phyloP scores from a whole-genome alignment of 1,140 invertebrate species.

The Meteorus sp. region DNA sequence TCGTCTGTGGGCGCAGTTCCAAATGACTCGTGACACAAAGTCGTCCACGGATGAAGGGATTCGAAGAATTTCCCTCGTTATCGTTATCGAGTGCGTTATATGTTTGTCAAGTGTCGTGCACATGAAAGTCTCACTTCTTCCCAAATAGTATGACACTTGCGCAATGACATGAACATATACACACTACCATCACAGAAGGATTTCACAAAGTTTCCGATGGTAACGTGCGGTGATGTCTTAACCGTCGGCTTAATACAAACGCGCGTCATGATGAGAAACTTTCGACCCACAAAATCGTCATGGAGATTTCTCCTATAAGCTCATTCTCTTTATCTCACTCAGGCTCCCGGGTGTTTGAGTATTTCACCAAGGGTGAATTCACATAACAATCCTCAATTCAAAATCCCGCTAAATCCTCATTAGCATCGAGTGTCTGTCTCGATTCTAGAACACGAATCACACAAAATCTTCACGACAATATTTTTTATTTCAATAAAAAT shows the following conservation, averaged over 20 bases:
- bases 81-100: constrained; percentile 34
- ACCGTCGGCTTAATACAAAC: constrained; percentile 27
- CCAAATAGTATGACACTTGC: constrained; percentile 35
- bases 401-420: constrained; percentile 8
- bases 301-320: constrained; percentile 34
- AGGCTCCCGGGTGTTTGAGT: constrained; percentile 15
- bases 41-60: constrained; percentile 13
- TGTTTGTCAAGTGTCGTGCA: constrained; percentile 38
- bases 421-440: background rate
- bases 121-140: constrained; percentile 29
- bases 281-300: constrained; percentile 20
- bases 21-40: constrained; percentile 26
- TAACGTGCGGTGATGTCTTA: constrained; percentile 35
- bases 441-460: background rate
- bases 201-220: constrained; percentile 33
- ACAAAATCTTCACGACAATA: background rate
- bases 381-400: background rate
- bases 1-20: constrained; percentile 18
- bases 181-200: too few species aligned
- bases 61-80: too few species aligned
- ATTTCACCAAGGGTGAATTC: background rate
- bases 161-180: too few species aligned
- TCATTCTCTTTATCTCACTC: too few species aligned
- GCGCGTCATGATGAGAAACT: constrained; percentile 29
- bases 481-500: background rate